These are phyloP conservation scores for Corythaeola cristata DNA, from an alignment of 2,113 vertebrate genomes.

Conservation along the genomic window DNA sequence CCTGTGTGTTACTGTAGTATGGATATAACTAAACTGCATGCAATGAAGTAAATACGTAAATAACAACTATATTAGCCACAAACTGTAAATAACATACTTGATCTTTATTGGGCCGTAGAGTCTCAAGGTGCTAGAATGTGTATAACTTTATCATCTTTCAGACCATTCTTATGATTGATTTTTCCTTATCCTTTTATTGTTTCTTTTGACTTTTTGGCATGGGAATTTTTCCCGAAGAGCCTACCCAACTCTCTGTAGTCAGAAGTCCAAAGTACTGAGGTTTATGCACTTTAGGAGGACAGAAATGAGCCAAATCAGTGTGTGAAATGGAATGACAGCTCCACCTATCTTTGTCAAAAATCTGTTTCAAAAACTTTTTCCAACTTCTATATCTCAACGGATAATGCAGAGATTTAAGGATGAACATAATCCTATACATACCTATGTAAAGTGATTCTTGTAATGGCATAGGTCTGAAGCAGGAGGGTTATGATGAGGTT, in stretches of 20 bases:
- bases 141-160: not conserved
- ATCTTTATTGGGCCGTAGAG: not conserved
- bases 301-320: not conserved
- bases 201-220: not conserved
- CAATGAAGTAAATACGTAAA: not conserved
- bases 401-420: not conserved
- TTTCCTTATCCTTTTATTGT: not conserved
- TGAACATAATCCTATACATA: not conserved
- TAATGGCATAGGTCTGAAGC: not conserved
- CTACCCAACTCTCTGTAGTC: not conserved
- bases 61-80: not conserved
- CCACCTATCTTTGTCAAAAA: not conserved
- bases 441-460: not conserved
- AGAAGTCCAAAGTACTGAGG: not conserved
- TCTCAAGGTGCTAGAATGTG: not conserved
- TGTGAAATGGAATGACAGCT: not conserved
- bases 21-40: not conserved
- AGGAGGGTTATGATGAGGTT: not conserved
- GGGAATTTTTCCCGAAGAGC: not conserved
- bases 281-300: not conserved
- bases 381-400: not conserved
- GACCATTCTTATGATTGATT: not conserved
- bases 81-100: not conserved
- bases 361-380: not conserved
- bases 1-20: not conserved